Conservation (phyloP, 2,113 vertebrate genomes). For the Callocephalon fimbriatum region DNA sequence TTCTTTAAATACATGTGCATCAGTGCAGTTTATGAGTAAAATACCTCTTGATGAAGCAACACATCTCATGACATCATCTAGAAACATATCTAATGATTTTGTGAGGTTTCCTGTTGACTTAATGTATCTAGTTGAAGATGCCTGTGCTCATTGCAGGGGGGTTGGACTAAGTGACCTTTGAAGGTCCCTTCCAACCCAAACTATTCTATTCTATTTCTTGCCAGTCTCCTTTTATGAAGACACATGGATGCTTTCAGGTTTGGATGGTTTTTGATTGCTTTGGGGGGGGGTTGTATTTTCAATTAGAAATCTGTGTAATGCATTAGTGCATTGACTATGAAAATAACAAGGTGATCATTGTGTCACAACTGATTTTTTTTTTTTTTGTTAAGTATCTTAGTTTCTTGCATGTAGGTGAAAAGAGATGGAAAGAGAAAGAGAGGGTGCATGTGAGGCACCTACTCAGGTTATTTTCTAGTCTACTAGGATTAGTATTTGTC, state of each 20-base stretch:
- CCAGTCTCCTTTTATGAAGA: not conserved
- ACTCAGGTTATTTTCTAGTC: not conserved
- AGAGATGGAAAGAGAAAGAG: not conserved
- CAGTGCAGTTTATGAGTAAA: not conserved
- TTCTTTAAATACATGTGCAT: not conserved
- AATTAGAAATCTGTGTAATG: not conserved
- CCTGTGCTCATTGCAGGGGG: not conserved
- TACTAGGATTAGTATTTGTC: not conserved
- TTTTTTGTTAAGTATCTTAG: not conserved
- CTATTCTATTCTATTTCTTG: not conserved
- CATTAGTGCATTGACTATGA: not conserved
- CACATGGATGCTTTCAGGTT: not conserved
- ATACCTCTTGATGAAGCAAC: not conserved
- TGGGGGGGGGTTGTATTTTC: not conserved
- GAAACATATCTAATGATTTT: not conserved
- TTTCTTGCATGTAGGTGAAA: not conserved
- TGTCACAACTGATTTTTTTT: not conserved
- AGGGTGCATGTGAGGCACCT: not conserved
- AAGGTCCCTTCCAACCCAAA: not conserved
- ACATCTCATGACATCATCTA: not conserved
- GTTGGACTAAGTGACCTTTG: not conserved
- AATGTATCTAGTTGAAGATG: not conserved
- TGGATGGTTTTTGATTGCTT: not conserved
- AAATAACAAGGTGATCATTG: not conserved
- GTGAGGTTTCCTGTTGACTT: not conserved